Conservation (phyloP, 2,888 invertebrate species). For the Drosophila paranaensis region DNA sequence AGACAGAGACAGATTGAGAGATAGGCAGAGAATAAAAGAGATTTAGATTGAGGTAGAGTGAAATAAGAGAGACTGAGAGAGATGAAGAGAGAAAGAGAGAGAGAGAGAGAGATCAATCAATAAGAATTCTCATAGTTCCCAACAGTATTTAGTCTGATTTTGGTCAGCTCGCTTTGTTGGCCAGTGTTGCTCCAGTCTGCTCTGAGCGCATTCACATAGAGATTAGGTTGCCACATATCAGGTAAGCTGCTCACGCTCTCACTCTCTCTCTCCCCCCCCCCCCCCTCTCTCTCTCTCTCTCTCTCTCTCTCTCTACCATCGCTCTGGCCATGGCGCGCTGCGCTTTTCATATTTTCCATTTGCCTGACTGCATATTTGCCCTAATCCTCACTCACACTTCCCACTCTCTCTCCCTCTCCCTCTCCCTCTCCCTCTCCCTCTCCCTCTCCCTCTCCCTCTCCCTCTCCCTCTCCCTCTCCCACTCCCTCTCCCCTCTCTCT, state of each 20-base stretch:
- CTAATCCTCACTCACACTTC: not conserved
- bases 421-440: too few relatives aligned
- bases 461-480: not conserved
- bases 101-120: too few relatives aligned
- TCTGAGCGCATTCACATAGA: not conserved
- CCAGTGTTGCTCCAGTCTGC: not conserved
- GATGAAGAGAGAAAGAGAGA: too few relatives aligned
- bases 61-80: too few relatives aligned
- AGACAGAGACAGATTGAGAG: too few relatives aligned
- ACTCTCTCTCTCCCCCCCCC: not conserved
- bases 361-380: not conserved
- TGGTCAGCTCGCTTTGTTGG: not conserved
- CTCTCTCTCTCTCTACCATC: not conserved
- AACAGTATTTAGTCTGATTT: not conserved
- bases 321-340: not conserved
- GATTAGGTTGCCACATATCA: not conserved
- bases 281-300: not conserved
- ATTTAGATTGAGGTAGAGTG: too few relatives aligned
- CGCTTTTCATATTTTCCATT: conserved; percentile 5
- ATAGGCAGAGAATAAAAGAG: too few relatives aligned
- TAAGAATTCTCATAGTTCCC: too few relatives aligned
- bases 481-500: too few relatives aligned
- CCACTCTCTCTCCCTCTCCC: not conserved
- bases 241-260: conserved; percentile 4
- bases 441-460: not conserved